phyloP scores from a whole-genome alignment of 2,113 vertebrate genomes.

The Tylochromis polylepis region DNA sequence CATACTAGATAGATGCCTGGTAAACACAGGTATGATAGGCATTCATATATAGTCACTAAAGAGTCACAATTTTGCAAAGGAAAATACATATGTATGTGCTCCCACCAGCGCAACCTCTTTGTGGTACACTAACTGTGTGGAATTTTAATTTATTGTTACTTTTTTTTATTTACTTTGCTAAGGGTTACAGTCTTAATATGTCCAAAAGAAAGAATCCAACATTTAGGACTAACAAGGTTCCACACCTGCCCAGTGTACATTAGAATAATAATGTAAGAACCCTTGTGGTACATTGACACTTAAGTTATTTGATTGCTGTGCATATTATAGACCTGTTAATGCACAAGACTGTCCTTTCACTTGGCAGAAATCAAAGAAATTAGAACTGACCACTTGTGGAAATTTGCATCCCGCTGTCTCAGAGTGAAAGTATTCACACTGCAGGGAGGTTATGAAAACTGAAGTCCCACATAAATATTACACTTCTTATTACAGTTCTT shows the following conservation, averaged over 20 bases:
- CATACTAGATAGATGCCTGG: background rate
- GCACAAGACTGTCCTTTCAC: background rate
- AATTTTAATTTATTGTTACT: background rate
- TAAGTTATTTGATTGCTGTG: background rate
- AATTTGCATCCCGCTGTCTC: background rate
- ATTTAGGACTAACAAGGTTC: background rate
- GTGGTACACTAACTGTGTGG: background rate
- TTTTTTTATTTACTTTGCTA: background rate
- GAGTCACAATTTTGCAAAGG: background rate
- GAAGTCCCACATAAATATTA: background rate
- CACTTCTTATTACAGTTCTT: background rate
- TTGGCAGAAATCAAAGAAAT: background rate
- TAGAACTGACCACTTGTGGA: background rate
- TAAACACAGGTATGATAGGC: background rate
- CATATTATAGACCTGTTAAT: background rate
- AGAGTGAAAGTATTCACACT: background rate
- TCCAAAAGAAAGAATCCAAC: background rate
- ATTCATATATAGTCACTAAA: background rate
- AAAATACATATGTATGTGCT: background rate
- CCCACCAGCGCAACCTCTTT: background rate
- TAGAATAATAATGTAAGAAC: background rate
- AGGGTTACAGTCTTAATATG: background rate
- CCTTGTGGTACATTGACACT: background rate
- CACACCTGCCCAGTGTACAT: background rate
- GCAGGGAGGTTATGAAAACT: background rate